Evolutionary conservation across 2,888 invertebrate species (phyloP).

Genomic region (Andricus curvator): DNA sequence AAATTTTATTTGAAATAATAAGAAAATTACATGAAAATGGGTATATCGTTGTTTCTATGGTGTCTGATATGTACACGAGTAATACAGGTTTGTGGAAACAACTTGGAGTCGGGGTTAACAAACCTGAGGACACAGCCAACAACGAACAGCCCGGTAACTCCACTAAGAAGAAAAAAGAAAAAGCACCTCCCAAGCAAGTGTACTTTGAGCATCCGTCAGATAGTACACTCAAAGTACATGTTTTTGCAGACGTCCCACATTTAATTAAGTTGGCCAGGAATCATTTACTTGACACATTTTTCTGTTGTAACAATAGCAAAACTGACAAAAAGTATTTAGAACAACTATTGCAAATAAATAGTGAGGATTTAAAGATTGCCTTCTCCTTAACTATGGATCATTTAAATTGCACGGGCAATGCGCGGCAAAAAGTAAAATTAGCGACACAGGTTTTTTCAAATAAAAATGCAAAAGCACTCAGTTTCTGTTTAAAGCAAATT

Average conservation of each 20-base stretch:
- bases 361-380: slow-evolving; percentile 51
- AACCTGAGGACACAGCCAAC: too few species aligned
- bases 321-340: neutral
- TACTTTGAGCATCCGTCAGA: neutral
- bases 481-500: neutral
- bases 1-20: too few species aligned
- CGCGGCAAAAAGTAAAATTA: too few species aligned
- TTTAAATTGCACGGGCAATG: slow-evolving; percentile 51
- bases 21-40: too few species aligned
- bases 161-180: too few species aligned
- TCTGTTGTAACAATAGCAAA: neutral
- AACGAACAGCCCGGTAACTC: too few species aligned
- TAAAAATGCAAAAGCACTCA: neutral
- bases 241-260: slow-evolving; percentile 42
- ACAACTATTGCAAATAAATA: neutral
- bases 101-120: too few species aligned
- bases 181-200: neutral
- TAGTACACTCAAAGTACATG: neutral
- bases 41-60: too few species aligned
- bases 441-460: too few species aligned
- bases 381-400: slow-evolving; percentile 54
- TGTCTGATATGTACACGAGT: too few species aligned
- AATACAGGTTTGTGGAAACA: too few species aligned
- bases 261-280: slow-evolving; percentile 37
- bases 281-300: slow-evolving; percentile 30